These are phyloP conservation scores for Drymonia ruficornis DNA, from an alignment of 2,888 invertebrate genomes.

Conservation along the genomic window DNA sequence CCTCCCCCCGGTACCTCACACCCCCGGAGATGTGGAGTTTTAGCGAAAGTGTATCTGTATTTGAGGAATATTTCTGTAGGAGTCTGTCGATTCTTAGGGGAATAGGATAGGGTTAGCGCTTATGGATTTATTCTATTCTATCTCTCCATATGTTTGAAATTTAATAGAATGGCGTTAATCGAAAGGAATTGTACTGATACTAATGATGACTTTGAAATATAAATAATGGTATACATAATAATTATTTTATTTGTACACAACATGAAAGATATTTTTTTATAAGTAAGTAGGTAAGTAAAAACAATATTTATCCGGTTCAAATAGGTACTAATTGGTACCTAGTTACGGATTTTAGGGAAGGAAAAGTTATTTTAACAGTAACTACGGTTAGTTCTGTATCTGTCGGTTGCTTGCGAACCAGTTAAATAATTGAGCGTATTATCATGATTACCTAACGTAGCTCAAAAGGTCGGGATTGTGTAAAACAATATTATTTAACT, in stretches of 20 bases:
- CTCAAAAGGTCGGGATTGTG: not conserved
- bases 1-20: conserved; percentile 49
- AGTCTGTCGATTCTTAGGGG: not conserved
- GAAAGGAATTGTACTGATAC: too few species aligned
- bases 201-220: too few species aligned
- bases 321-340: not conserved
- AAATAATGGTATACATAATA: too few species aligned
- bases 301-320: too few species aligned
- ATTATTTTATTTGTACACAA: too few species aligned
- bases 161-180: too few species aligned
- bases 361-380: not conserved
- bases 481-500: not conserved
- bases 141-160: too few species aligned
- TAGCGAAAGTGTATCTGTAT: conserved; percentile 53
- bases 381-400: not conserved
- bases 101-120: not conserved
- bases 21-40: conserved; percentile 41
- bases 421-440: not conserved
- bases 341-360: not conserved
- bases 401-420: not conserved
- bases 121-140: too few species aligned
- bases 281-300: too few species aligned
- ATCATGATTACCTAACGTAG: not conserved
- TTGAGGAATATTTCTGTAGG: conserved; percentile 5
- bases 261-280: too few species aligned